These are phyloP conservation scores for Anhinga anhinga DNA, from an alignment of 2,113 vertebrate species.

Conservation along the genomic window DNA sequence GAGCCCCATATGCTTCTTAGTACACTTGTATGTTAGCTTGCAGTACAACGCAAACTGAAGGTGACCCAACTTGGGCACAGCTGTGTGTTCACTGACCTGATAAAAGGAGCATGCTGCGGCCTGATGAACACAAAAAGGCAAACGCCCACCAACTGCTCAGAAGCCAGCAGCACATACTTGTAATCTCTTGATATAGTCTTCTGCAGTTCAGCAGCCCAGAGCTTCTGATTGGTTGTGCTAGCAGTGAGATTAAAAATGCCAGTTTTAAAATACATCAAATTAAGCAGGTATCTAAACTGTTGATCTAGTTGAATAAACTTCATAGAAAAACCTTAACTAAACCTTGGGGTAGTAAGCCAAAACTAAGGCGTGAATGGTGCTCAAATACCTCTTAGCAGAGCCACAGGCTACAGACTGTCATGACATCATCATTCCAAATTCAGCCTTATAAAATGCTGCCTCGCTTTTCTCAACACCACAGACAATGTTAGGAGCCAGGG, in stretches of 20 bases:
- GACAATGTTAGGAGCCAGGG: not conserved
- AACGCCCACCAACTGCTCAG: constrained; percentile 96
- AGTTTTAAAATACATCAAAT: not conserved
- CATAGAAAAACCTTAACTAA: not conserved
- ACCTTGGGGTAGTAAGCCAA: not conserved
- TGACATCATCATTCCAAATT: not conserved
- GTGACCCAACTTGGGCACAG: not conserved
- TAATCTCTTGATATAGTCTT: constrained; percentile 94
- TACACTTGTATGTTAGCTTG: not conserved
- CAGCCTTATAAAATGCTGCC: not conserved
- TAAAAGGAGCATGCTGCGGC: constrained; percentile 94
- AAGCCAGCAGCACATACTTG: constrained; percentile 95
- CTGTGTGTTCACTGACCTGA: constrained; percentile 81
- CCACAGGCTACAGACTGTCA: not conserved
- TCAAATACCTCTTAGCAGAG: not conserved
- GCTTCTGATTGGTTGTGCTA: constrained; percentile 98
- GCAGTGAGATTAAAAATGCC: not conserved
- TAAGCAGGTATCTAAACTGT: not conserved
- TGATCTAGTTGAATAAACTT: not conserved
- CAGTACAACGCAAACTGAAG: not conserved
- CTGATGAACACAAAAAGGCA: constrained; percentile 97
- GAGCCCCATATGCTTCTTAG: not conserved
- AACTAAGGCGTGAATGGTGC: not conserved
- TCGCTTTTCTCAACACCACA: not conserved
- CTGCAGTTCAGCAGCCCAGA: constrained; percentile 96